Percentiles rank a stretch among this genome's conserved stretches.
Conservation (phyloP, 2,797 vertebrate genomes). For the Mus caroli region DNA sequence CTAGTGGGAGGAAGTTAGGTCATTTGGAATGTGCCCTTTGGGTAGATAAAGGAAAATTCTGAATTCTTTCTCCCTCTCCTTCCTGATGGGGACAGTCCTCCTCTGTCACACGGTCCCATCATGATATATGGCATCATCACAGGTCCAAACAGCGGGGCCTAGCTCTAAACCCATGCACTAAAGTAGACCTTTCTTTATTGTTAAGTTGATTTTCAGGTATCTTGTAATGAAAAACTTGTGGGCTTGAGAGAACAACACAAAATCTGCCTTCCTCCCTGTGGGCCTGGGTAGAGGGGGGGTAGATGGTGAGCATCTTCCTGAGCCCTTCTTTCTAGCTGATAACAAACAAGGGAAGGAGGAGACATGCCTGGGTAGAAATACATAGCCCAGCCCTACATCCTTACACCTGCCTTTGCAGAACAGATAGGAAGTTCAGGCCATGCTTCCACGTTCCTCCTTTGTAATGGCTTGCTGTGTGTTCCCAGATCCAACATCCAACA, state of each 20-base stretch:
- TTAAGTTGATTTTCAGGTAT: neutral
- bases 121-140: neutral
- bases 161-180: neutral
- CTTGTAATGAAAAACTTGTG: neutral
- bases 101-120: neutral
- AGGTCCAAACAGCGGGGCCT: neutral
- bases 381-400: neutral
- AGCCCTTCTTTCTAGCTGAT: neutral
- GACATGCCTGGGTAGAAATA: neutral
- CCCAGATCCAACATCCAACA: neutral
- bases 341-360: neutral
- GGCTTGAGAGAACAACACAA: neutral
- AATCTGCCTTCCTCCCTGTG: neutral
- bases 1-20: neutral
- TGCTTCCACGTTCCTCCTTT: neutral
- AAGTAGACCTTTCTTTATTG: too few relatives aligned
- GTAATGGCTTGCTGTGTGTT: neutral
- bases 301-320: neutral
- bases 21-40: neutral
- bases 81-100: neutral
- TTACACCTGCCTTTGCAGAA: neutral
- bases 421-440: neutral
- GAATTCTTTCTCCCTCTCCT: neutral
- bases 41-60: neutral
- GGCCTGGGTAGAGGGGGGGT: too few relatives aligned